phyloP scores from a whole-genome alignment of 1,140 invertebrate species.

The Pantala flavescens region DNA sequence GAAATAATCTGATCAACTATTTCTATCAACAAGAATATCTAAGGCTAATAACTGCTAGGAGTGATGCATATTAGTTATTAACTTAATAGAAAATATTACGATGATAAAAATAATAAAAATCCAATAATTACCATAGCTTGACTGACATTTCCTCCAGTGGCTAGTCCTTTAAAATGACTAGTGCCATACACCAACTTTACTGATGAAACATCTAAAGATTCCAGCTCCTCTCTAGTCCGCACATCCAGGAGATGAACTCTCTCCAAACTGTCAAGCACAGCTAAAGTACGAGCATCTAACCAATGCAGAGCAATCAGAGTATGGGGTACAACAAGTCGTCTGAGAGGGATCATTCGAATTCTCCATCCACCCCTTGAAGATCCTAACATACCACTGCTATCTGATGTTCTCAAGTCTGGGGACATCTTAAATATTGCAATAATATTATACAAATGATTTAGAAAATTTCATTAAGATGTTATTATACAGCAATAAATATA shows the following conservation, averaged over 20 bases:
- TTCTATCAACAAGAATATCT: no score
- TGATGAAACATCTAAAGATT: slow-evolving; percentile 67
- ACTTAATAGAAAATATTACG: no score
- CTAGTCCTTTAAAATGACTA: slow-evolving; percentile 80
- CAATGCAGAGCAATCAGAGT: slow-evolving; percentile 50
- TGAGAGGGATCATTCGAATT: slow-evolving; percentile 26
- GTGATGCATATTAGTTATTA: no score
- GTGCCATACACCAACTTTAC: slow-evolving; percentile 83
- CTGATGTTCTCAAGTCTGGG: slow-evolving; percentile 18
- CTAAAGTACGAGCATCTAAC: slow-evolving; percentile 78
- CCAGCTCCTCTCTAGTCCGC: slow-evolving; percentile 71
- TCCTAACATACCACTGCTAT: not conserved
- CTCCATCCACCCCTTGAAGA: not conserved
- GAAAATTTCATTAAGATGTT: no score
- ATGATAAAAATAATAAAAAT: no score
- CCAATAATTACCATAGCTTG: slow-evolving; percentile 45
- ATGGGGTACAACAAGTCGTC: slow-evolving; percentile 29
- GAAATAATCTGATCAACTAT: no score
- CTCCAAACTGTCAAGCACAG: slow-evolving; percentile 74
- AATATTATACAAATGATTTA: no score
- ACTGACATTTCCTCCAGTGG: slow-evolving; percentile 68
- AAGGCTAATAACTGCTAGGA: no score
- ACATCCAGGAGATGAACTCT: slow-evolving; percentile 82
- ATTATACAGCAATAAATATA: slow-evolving; percentile 16
- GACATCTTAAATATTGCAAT: slow-evolving; percentile 23